Evolutionary conservation across 2,113 vertebrate species (phyloP), one percentile per base, ranked within the genome.

Genomic region (Nothoprocta perdicaria): DNA sequence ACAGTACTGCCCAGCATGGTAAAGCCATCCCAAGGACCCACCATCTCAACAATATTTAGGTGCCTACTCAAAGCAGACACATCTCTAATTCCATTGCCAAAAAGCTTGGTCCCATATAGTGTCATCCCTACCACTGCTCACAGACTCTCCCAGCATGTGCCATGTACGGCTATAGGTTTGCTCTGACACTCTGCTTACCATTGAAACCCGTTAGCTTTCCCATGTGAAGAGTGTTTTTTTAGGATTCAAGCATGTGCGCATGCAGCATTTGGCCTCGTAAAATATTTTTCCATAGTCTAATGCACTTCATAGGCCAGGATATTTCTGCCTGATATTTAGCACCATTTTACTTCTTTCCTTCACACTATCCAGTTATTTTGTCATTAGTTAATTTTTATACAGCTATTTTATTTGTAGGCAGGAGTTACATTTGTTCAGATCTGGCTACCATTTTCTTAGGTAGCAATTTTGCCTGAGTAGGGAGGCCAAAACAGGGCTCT

Each of bases 401-500:
- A 48, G 61, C 10, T 81, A 12, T 40, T 95, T 88, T 92, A 91
- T 84, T 72, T 66, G 73, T 62, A 79, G 74, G 90, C 73, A 35
- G 63, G 19, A 80, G 76, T 88, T 96, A 84, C 71, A 89, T 94
- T 96, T 93, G 89, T 72, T 96, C 89, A 93, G 80, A 87, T 96
- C 94, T 73, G 82, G 94, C 89, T 93, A 80, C 87, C 92, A 93
- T 95, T 96, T 93, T 94, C 89, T 95, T 92, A 88, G 89, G 94
- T 94, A 45, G 85, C 89, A 95, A 92, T 95, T 96, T 90, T 90
- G 74, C 93, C 91, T 0, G 23, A 92, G 80, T 81, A 57, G 91
- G 87, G 80, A 91, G 74, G 62, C 82, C 91, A 73, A 95, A 96
- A 69, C 69, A 78, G 24, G 45, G 85, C 40, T 93, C 89, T 96